These are phyloP conservation scores for Chiridota heheva DNA, from an alignment of 35 echinoderm and acorn worm genomes.

Conservation along the genomic window DNA sequence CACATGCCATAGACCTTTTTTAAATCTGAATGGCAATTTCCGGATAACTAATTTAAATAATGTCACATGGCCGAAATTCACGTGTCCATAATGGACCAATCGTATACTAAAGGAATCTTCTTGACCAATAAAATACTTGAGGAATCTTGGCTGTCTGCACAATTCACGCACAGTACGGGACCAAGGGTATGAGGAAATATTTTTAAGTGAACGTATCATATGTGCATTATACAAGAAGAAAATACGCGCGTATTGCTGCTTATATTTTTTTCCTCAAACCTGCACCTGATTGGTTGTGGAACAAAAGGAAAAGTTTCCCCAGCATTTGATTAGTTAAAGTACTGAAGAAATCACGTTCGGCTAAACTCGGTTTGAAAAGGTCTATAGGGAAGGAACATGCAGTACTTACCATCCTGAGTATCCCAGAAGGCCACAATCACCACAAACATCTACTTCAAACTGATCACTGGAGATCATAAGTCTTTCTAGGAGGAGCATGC, in stretches of 20 bases:
- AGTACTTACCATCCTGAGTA: slow-evolving; percentile 91
- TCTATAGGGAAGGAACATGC: neutral
- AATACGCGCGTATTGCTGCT: neutral
- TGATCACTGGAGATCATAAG: slow-evolving; percentile 98
- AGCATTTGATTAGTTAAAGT: neutral
- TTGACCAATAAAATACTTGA: too few relatives aligned
- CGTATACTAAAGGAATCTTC: too few relatives aligned
- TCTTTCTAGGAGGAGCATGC: slow-evolving; percentile 87
- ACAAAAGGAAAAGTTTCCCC: neutral
- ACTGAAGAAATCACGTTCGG: neutral
- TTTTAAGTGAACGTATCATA: neutral
- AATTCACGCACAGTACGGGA: too few relatives aligned
- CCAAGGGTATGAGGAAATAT: too few relatives aligned
- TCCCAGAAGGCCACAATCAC: slow-evolving; percentile 83
- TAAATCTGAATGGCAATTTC: too few relatives aligned
- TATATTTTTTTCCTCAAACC: neutral
- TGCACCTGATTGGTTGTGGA: neutral
- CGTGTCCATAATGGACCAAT: too few relatives aligned
- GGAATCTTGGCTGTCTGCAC: too few relatives aligned
- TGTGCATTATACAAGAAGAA: neutral
- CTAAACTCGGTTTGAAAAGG: neutral
- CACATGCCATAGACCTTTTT: too few relatives aligned
- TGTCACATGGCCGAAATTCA: too few relatives aligned
- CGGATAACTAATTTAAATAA: too few relatives aligned
- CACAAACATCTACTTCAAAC: slow-evolving; percentile 98